phyloP scores from a whole-genome alignment of 1,140 invertebrate species.

The Lerema accius region DNA sequence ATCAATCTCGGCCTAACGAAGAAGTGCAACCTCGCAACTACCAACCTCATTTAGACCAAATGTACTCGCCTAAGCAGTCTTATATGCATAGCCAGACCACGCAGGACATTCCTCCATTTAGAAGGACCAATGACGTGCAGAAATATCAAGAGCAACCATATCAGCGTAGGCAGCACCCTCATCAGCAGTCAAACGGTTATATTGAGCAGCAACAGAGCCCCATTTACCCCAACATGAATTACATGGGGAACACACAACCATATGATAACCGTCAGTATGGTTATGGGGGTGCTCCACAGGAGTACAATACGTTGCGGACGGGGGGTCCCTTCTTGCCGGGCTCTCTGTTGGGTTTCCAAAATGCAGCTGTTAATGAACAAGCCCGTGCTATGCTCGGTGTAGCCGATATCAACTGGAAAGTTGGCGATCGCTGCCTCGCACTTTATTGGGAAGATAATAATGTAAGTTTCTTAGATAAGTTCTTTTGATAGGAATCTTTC shows the following conservation, averaged over 20 bases:
- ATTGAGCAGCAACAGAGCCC: constrained; percentile 58
- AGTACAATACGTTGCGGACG: constrained; percentile 51
- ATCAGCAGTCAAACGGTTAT: constrained; percentile 68
- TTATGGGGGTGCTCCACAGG: constrained; percentile 63
- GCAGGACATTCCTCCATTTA: constrained; percentile 56
- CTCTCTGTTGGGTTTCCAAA: constrained; percentile 84
- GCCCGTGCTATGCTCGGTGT: constrained; percentile 82
- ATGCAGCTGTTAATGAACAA: constrained; percentile 84
- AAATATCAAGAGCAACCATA: constrained; percentile 62
- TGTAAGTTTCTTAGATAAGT: too few relatives aligned
- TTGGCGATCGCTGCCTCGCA: constrained; percentile 92
- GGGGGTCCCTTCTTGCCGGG: constrained; percentile 82
- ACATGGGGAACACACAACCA: constrained; percentile 51
- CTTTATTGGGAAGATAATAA: constrained; percentile 96
- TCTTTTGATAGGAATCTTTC: too few relatives aligned
- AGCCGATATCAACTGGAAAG: constrained; percentile 85
- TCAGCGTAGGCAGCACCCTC: constrained; percentile 44
- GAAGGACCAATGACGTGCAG: constrained; percentile 56
- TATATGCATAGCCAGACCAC: constrained; percentile 56
- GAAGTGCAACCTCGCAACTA: constrained; percentile 56
- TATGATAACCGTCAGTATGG: constrained; percentile 60
- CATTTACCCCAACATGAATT: constrained; percentile 60
- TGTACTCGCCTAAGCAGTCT: constrained; percentile 50
- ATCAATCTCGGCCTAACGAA: constrained; percentile 53
- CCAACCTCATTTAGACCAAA: constrained; percentile 51